A percentile compares a stretch with the other conserved stretches of the same genome.
Evolutionary conservation across 2,797 vertebrate species (phyloP).

Genomic region (Oreonectes daqikongensis): DNA sequence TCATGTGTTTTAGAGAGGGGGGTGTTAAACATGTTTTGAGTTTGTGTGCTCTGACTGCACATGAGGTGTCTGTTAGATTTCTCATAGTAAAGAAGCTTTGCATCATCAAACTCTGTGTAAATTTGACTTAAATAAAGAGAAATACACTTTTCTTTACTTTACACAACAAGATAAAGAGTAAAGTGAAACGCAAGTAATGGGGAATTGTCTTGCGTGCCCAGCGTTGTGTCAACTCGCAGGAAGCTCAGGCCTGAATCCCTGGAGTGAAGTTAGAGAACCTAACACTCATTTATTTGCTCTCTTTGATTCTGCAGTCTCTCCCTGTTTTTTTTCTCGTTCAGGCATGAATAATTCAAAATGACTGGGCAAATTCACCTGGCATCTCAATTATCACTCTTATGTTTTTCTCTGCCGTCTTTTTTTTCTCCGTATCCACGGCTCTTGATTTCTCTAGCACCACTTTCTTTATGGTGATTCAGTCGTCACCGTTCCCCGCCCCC

Average conservation of each 20-base stretch:
- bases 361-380: constrained; percentile 51
- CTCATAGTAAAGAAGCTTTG: constrained; percentile 20
- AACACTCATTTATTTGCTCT: constrained; percentile 36
- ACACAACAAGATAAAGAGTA: neutral
- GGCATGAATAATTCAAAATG: constrained; percentile 53
- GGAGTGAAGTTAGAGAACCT: constrained; percentile 36
- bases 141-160: neutral
- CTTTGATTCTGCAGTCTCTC: constrained; percentile 25
- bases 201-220: neutral
- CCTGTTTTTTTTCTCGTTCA: constrained; percentile 44
- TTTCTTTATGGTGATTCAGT: constrained; percentile 9
- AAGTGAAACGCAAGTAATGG: constrained; percentile 2
- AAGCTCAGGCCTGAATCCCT: constrained; percentile 31
- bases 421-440: constrained; percentile 1
- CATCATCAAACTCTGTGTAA: constrained; percentile 15
- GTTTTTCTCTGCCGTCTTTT: constrained; percentile 22
- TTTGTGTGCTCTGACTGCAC: constrained; percentile 5
- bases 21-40: neutral
- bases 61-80: constrained; percentile 9
- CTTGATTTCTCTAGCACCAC: constrained; percentile 13
- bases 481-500: constrained; percentile 7
- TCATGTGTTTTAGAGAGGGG: neutral
- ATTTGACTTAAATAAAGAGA: neutral
- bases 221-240: constrained; percentile 21
- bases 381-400: constrained; percentile 50